phyloP scores from a whole-genome alignment of 2,797 vertebrate genomes.

The Crocidura indochinensis region DNA sequence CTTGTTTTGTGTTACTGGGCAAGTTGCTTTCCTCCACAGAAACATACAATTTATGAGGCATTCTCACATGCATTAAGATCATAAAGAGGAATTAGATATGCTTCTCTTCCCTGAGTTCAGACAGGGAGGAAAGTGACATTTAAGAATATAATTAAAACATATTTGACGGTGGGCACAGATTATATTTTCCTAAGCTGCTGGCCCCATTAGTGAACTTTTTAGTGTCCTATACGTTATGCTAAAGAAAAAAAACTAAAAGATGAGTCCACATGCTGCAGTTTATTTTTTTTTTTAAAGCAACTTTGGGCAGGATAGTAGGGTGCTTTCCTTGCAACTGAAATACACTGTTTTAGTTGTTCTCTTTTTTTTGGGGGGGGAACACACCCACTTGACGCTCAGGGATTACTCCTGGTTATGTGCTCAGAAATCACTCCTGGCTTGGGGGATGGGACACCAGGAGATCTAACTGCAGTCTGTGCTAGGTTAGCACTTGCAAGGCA shows the following conservation, averaged over 20 bases:
- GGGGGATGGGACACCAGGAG: too few species aligned
- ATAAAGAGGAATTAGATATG: background rate
- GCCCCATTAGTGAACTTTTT: constrained; percentile 1
- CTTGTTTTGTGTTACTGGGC: background rate
- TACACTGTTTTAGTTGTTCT: too few species aligned
- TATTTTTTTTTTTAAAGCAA: background rate
- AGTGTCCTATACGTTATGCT: background rate
- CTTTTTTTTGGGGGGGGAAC: too few species aligned
- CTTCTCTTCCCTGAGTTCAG: background rate
- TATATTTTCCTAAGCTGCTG: background rate
- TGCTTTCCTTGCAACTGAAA: too few species aligned
- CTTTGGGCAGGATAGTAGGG: background rate
- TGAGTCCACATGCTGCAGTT: too few species aligned
- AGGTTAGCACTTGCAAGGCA: too few species aligned
- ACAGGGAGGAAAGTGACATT: constrained; percentile 1
- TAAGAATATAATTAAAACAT: constrained; percentile 31
- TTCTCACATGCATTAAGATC: background rate
- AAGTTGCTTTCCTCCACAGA: constrained; percentile 18
- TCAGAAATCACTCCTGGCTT: too few species aligned
- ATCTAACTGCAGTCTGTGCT: too few species aligned
- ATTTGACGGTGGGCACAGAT: background rate
- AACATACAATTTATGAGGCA: background rate
- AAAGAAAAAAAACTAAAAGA: background rate
- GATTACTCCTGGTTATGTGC: too few species aligned
- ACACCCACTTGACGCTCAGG: too few species aligned